Evolutionary conservation across 2,797 vertebrate genomes (phyloP), one percentile per base, ranked within the genome.

Genomic region (Chiloscyllium punctatum): DNA sequence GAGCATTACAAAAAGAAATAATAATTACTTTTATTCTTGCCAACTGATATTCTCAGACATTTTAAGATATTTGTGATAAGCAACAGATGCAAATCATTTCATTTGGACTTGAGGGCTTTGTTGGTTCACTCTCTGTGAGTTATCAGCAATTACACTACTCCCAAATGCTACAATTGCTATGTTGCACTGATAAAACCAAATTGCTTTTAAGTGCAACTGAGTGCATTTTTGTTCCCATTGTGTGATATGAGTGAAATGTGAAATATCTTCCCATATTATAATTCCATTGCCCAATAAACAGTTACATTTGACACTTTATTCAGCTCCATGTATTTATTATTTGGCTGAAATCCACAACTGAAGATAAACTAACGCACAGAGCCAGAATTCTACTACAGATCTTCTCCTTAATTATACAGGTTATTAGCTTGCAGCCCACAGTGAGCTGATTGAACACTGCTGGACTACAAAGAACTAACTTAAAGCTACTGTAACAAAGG

Each of bases 261-360:
- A 97, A 97, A 96, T 97, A 97, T 97, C 96, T 97, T 97, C 97
- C 96, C 96, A 97, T 98, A 97, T 98, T 98, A 98, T 98, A 97
- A 96, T 97, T 97, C 97, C 96, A 97, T 98, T 98, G 97, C 98
- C 98, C 98, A 98, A 98, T 98, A 98, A 98, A 98, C 98, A 97
- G 97, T 97, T 97, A 97, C 97, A 97, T 98, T 98, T 98, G 97
- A 97, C 97, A 96, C 97, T 97, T 97, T 97, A 96, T 88, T 95
- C 97, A 96, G 96, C 97, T 97, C 96, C 94, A 97, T 97, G 97
- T 97, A 97, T 97, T 97, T 98, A 98, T 97, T 96, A 97, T 96
- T 97, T 98, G 98, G 98, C 98, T 97, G 96, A 71, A 94, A 96
- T 98, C 98, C 97, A 97, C 96, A 96, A 96, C 96, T 96, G 97